Evolutionary conservation across 1,140 invertebrate genomes (phyloP), one percentile per base, ranked within the genome.

Genomic region (Drosophila setifemur): DNA sequence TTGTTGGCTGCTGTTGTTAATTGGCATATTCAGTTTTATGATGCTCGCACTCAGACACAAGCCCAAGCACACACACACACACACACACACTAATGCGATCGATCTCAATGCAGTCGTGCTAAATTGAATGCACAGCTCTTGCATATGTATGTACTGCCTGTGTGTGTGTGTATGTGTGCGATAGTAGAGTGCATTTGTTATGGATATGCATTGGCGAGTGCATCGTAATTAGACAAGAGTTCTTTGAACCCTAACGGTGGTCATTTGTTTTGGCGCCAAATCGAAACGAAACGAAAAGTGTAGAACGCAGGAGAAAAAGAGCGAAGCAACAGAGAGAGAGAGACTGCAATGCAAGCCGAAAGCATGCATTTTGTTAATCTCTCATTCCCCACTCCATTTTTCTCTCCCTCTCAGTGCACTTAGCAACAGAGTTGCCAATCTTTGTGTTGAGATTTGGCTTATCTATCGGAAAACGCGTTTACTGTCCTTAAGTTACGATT

Each of bases 251-350:
- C 61, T 76, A 73, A 86, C 75, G 76, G 75, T 37, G 33, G 5
- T 67, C 66, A 40, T 76, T 78, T 82, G 61, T 86, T 86, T 85
- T 81, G 74, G 81, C 81, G 81, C 82, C 75, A 86, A 85, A 76
- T 71, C 47, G 47, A 52, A 81, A 45, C 48, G 81, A 86, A 78
- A 68, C 61, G 43, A 50, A 48, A 63, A 73, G 49, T 73, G 31
- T 75, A 53, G 75, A 61, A 68, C 39, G 43, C 43, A 50, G 44
- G 31, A 55, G 47, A 67, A 48, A 58, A 58, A 53, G 18, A 79
- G 31, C 19, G 5, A 61, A 31, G 39, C 39, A 47, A 57, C 3
- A 12, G 4, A 14, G 31, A 33, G 11, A 77, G 53, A 53, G 45
- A 58, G 52, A 25, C 35, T 44, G 70, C 61, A 68, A n/a, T n/a